Base-by-base conservation (phyloP, 2,113 vertebrate genomes). In the Anolis carolinensis region DNA sequence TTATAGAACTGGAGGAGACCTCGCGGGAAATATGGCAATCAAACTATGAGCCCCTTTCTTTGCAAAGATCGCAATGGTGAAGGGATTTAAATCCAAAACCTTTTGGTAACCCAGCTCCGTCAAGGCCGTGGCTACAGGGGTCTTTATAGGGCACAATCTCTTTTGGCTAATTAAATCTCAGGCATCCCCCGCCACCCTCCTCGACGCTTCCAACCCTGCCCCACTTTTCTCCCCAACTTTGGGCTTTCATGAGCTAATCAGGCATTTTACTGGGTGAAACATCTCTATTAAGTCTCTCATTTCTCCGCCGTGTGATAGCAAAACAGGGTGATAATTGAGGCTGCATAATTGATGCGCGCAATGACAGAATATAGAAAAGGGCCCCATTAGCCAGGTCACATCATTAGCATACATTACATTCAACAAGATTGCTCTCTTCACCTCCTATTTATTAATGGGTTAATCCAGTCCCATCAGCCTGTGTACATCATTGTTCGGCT, bases 321-420 rank as follows among this genome's bases (percentile, higher is more conserved):
- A 93, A 95, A 91, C 92, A 94, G 93, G 88, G 90, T 84, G 91
- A 93, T 95, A 95, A 96, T 94, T 94, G 92, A 92, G 88, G 91
- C 91, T 94, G 92, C 91, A 93, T 95, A 94, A 95, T 93, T 93
- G 93, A 93, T 93, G 94, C 85, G 87, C 5, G 77, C 91, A 94
- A 86, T 92, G 94, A 95, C 92, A 95, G 93, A 94, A 93, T 91
- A 85, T 88, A 95, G 93, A 95, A 94, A 95, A 93, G 93, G 90
- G 93, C 93, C 93, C 92, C 93, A 94, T 95, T 94, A 96, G 91
- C 92, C 87, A 95, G 95, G 95, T 96, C 95, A 94, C 87, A 79
- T 94, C 90, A 89, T 93, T 96, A 95, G 94, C 93, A 96, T 95
- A 94, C 93, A 96, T 95, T 95, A 94, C 89, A 87, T 93, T 94